Evolutionary conservation across 2,797 vertebrate species (phyloP), one percentile per base, ranked within the genome.

Genomic region (Anableps anableps): DNA sequence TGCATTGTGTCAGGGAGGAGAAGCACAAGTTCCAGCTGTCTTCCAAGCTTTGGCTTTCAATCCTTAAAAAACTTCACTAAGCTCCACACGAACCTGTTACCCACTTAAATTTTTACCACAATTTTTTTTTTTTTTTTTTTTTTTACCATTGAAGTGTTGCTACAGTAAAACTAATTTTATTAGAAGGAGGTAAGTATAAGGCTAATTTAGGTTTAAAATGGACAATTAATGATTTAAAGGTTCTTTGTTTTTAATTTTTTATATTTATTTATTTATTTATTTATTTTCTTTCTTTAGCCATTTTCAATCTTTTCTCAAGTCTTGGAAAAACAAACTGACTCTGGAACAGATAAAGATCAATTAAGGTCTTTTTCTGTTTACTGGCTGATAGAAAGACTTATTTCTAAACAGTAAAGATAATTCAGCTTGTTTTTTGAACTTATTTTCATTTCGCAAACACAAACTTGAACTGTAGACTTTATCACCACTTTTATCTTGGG

Each of bases 31-130:
- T 55, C 78, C 76, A 74, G 78, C 79, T 84, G 77, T 82, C 88
- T 89, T 83, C 48, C 75, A 75, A 82, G 81, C 36, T 60, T 51
- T 45, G 72, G 71, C 76, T 92, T 85, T 76, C 77, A 85, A 89
- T 88, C 74, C 74, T n/a, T 58, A 55, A 80, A 77, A 91, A 91
- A 91, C 90, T 86, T 83, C 83, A 86, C 75, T 4, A 66, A 88
- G 83, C 89, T 90, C 75, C 77, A 76, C 85, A 83, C 80, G 62
- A 86, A 86, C 78, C 81, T 70, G 41, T 80, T 31, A 5, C 70
- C 73, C 41, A 3, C 13, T 51, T 23, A 19, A 17, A 36, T 43
- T 50, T 72, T 74, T 60, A 62, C 74, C 19, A 76, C 53, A 23
- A 53, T 17, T 62, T 31, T 29, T 60, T 43, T 4, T 43, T 43